Evolutionary conservation across 2,888 invertebrate species (phyloP).

Genomic region (Watsonalla binaria): DNA sequence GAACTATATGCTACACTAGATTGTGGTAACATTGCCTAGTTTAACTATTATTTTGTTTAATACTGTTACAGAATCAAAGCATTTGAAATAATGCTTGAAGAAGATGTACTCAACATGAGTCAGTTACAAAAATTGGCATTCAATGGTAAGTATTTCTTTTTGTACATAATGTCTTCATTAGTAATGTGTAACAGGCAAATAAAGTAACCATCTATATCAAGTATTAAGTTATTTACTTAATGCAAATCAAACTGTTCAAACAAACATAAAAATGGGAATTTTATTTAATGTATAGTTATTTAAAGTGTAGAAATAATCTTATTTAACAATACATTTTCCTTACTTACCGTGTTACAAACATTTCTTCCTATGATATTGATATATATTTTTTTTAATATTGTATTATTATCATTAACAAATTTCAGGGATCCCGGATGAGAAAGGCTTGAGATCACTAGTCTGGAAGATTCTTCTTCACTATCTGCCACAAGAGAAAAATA

Average conservation of each 20-base stretch:
- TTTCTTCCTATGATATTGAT: neutral
- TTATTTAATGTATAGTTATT: no score
- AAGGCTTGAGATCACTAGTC: constrained; percentile 87
- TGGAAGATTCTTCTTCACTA: constrained; percentile 95
- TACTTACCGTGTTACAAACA: no score
- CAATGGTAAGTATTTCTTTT: constrained; percentile 80
- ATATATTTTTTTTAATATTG: neutral
- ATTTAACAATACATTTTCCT: no score
- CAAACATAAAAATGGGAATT: no score
- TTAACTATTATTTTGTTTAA: neutral
- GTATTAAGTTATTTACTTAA: no score
- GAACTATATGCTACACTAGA: no score
- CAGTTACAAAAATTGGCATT: constrained; percentile 85
- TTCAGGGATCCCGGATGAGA: constrained; percentile 92
- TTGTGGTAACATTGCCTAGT: no score
- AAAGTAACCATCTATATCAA: neutral
- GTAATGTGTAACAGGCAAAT: no score
- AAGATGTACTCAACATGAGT: constrained; percentile 84
- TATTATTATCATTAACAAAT: constrained; percentile 1
- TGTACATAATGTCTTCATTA: neutral
- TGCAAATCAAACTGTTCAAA: no score
- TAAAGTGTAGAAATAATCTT: no score
- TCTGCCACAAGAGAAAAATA: constrained; percentile 82
- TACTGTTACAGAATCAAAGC: constrained; percentile 84
- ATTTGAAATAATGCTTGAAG: constrained; percentile 85